phyloP scores from a whole-genome alignment of 2,113 vertebrate species.

The Aythya baeri region DNA sequence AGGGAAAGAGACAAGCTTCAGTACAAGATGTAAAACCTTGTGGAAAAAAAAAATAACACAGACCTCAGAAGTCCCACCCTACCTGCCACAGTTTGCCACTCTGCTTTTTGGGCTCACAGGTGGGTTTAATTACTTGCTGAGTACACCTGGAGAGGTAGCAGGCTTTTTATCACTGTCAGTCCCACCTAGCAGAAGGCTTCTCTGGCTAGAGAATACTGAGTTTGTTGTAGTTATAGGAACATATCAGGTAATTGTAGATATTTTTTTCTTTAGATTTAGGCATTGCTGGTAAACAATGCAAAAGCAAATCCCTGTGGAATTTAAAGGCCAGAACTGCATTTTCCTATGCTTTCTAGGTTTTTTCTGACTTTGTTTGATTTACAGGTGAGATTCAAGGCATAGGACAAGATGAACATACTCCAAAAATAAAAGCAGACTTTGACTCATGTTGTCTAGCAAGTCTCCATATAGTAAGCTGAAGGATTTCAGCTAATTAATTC shows the following conservation, averaged over 20 bases:
- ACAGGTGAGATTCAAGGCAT: rapidly evolving
- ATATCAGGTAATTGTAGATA: background rate
- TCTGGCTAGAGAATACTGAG: rapidly evolving
- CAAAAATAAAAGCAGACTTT: background rate
- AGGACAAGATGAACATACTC: background rate
- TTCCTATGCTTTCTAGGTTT: rapidly evolving
- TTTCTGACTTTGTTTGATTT: background rate
- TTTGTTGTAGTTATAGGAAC: rapidly evolving
- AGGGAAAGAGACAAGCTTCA: background rate
- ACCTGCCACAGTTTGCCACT: background rate
- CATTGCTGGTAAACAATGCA: background rate
- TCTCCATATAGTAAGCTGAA: background rate
- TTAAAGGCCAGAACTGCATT: background rate
- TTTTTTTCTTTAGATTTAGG: background rate
- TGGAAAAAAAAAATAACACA: background rate
- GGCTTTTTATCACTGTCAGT: background rate
- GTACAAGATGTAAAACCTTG: background rate
- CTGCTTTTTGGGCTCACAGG: background rate
- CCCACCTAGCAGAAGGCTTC: background rate
- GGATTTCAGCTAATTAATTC: background rate
- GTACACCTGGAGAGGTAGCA: background rate
- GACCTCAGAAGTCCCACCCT: background rate
- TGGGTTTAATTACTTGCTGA: background rate
- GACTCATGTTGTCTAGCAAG: background rate
- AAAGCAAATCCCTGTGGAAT: background rate